Evolutionary conservation across 2,888 invertebrate genomes (phyloP), one percentile per base, ranked within the genome.

Genomic region (Platycnemis pennipes): DNA sequence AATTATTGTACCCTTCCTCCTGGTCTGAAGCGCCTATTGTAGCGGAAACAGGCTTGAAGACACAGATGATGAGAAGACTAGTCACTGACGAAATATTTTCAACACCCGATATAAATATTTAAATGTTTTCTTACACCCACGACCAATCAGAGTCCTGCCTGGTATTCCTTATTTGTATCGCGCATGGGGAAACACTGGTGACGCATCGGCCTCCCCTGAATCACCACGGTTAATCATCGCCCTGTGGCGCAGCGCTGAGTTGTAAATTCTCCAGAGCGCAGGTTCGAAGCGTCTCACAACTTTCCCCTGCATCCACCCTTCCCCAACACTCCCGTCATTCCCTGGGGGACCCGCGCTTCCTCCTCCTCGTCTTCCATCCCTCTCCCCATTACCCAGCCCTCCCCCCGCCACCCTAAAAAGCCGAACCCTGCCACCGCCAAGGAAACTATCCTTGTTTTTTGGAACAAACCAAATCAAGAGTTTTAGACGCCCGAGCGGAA

Each of bases 381-480:
- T 22, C 63, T 0, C 19, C 7, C 63, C 19, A 22, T 26, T n/a
- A n/a, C n/a, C n/a, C n/a, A n/a, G n/a, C n/a, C 87, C 45, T 16
- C n/a, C n/a, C 86, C 26, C 37, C 37, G 2, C 44, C 63, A 16
- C 0, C 45, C 26, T 26, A 5, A 8, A 19, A 22, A 22, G 5
- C 2, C 63, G 26, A 2, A 2, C 5, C 87, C 26, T 5, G 8
- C 44, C 56, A 26, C 11, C 49, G 22, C 42, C 42, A 69, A 16
- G 77, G 77, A 69, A 91, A 91, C 91, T 91, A 91, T 44, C 91
- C 91, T 91, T 91, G 91, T 91, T 91, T 56, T 91, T 91, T n/a
- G 53, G 91, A 91, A 91, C 91, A 91, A 91, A 91, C 91, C 91
- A 44, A 91, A 69, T 69, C 91, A 91, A 91, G 91, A 91, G 91